These are phyloP conservation scores for Zygogramma bicolorata DNA, from an alignment of 2,888 invertebrate species.

Conservation along the genomic window DNA sequence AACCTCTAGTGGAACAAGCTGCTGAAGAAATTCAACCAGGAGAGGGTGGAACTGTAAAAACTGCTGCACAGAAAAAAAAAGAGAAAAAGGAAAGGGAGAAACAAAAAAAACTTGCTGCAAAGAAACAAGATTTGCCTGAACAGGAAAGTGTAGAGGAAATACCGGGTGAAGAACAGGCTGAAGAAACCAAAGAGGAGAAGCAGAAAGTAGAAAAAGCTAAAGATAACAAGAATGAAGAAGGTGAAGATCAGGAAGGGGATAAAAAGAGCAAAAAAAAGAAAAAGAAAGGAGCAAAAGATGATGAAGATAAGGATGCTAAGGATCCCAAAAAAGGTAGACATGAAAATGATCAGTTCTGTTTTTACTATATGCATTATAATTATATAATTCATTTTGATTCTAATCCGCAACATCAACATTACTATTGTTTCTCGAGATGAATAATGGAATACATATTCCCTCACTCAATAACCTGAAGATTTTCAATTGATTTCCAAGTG, in stretches of 20 bases:
- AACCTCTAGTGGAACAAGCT: conserved; percentile 43
- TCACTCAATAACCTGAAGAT: too few species aligned
- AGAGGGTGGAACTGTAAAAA: conserved; percentile 76
- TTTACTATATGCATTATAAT: conserved; percentile 18
- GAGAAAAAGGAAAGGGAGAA: conserved; percentile 88
- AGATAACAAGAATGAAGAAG: conserved; percentile 70
- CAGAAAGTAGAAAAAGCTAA: conserved; percentile 61
- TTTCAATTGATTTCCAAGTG: too few species aligned
- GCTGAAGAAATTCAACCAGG: conserved; percentile 70
- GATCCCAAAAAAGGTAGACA: conserved; percentile 69
- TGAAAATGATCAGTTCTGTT: conserved; percentile 16
- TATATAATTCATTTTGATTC: too few species aligned
- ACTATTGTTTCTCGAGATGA: too few species aligned
- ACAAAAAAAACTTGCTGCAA: conserved; percentile 79
- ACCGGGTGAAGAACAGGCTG: conserved; percentile 48
- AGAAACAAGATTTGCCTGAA: conserved; percentile 58
- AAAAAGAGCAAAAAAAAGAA: conserved; percentile 57
- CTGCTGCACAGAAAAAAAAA: conserved; percentile 90
- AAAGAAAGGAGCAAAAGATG: conserved; percentile 56
- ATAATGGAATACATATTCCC: too few species aligned
- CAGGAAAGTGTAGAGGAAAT: conserved; percentile 31
- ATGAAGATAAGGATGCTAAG: conserved; percentile 62
- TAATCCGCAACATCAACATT: too few species aligned
- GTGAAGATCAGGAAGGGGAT: conserved; percentile 59
- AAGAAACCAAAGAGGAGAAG: conserved; percentile 65